Base-by-base conservation (phyloP, 1,140 invertebrate species). In the Leptoteleia sp. region DNA sequence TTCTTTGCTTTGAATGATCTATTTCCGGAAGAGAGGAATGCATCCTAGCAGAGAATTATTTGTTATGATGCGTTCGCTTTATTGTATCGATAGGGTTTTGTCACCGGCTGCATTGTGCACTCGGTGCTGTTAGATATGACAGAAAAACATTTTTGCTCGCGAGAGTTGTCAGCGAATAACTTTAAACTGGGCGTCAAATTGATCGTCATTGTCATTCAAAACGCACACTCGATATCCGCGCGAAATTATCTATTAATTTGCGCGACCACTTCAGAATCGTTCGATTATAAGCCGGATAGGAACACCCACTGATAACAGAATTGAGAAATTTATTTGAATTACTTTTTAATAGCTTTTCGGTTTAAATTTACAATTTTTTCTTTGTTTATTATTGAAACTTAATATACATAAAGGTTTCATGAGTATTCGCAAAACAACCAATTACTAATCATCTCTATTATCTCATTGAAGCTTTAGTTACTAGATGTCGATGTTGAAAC, bases 1-100 rank as follows among this genome's bases (percentile, higher is more conserved):
- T 73, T 79, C 76, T 73, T 76, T 57, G 62, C 54, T 52, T 47
- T 57, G 62, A 72, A 72, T 71, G 76, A 68, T 79, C 47, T 48
- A 79, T 79, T 72, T 79, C 76, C 76, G 76, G 65, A 70, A 70
- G 61, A 73, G 76, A 77, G 40, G 29, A 72, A 33, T 67, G 67
- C 76, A 59, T 57, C 35, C 57, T 70, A 42, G 65, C 27, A 8
- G 47, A 71, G 65, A 71, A 71, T 77, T 71, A 71, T 77, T 77
- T 77, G 59, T 64, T 77, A 65, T 77, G 47, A 62, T 76, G 64
- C 57, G 31, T n/a, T 48, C 38, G 59, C 31, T 71, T 77, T 71
- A 54, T 77, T 65, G 65, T 65, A 61, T 61, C 65, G 75, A 71
- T 59, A 52, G 65, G 64, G 35, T 65, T 65, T 77, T 77, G 75